Base-by-base conservation (phyloP, 2,113 vertebrate species). In the Cyanoramphus novaezelandiae region DNA sequence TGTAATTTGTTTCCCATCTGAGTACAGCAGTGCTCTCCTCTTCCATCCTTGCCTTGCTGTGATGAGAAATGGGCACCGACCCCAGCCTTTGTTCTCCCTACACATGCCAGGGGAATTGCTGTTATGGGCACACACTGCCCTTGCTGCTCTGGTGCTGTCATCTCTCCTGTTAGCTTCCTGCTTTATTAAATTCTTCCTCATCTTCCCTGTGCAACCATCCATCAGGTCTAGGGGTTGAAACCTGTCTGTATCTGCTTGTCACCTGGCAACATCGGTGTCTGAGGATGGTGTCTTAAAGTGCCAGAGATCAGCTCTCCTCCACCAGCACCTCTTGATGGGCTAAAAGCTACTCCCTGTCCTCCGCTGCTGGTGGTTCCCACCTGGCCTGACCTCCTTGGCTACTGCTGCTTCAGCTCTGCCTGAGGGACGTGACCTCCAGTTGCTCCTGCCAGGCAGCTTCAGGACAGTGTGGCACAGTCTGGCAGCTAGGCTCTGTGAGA, bases 381-480 rank as follows among this genome's bases (percentile, higher is more conserved):
- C 59, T 5, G 11, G 27, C 49, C 89, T 41, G 44, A 29, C 21
- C 63, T 72, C 44, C 68, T 69, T 21, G 53, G 28, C 71, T 71
- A 27, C 77, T 25, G 46, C 57, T 29, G 12, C 52, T 35, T 15
- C 31, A 67, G 7, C 5, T 41, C 20, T 13, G 23, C 60, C 64
- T 11, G 19, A 25, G 29, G 37, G 35, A 28, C 60, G 37, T 31
- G 18, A 53, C n/a, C 52, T 52, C 13, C 71, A 37, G 19, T 15
- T 13, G 2, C n/a, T 35, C 50, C 2, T 1, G 43, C 46, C 50
- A 6, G 23, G 69, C 57, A 20, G 68, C 0, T 0, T 15, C 28
- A 23, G 69, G 83, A 15, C 49, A 9, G 10, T 4, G 7, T 4
- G 10, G 19, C 77, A 16, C 1, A 2, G 62, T 37, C 41, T 13